Conservation (phyloP, 2,113 vertebrate species). For the Periophthalmodon schlosseri region DNA sequence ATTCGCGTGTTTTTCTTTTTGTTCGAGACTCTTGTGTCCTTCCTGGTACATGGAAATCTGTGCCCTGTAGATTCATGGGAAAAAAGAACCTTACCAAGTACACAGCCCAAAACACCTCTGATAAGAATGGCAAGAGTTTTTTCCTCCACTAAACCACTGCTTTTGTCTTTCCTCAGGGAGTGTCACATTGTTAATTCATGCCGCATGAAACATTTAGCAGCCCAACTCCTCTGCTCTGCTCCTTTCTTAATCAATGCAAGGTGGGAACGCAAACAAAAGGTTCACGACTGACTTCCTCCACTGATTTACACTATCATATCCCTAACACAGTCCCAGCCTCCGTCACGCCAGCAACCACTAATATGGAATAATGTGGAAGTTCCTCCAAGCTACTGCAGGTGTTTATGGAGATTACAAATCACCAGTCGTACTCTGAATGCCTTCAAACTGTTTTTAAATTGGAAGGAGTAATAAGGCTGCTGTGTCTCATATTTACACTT, state of each 20-base stretch:
- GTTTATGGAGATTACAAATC: constrained; percentile 57
- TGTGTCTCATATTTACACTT: constrained; percentile 29
- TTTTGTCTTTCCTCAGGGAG: constrained; percentile 30
- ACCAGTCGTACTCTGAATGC: constrained; percentile 47
- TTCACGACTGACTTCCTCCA: constrained; percentile 43
- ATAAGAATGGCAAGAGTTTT: constrained; percentile 12
- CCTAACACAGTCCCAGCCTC: constrained; percentile 25
- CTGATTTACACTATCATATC: constrained; percentile 30
- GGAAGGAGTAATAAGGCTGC: constrained; percentile 49
- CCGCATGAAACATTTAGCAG: constrained; percentile 61
- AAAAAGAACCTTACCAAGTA: constrained; percentile 13
- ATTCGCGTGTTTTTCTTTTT: constrained; percentile 18
- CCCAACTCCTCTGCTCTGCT: constrained; percentile 43
- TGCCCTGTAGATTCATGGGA: constrained; percentile 28
- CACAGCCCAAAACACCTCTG: constrained; percentile 12
- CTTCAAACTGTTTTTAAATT: constrained; percentile 66
- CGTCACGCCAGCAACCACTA: constrained; percentile 35
- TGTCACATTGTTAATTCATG: constrained; percentile 58
- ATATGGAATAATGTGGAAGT: constrained; percentile 43
- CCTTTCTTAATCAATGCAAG: constrained; percentile 49
- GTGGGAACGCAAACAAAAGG: constrained; percentile 54
- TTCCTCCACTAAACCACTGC: constrained; percentile 16
- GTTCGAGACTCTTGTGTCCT: constrained; percentile 15
- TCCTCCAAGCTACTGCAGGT: constrained; percentile 56
- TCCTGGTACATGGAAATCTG: constrained; percentile 6